phyloP scores from a whole-genome alignment of 2,113 vertebrate species.

The Ailurus styani region DNA sequence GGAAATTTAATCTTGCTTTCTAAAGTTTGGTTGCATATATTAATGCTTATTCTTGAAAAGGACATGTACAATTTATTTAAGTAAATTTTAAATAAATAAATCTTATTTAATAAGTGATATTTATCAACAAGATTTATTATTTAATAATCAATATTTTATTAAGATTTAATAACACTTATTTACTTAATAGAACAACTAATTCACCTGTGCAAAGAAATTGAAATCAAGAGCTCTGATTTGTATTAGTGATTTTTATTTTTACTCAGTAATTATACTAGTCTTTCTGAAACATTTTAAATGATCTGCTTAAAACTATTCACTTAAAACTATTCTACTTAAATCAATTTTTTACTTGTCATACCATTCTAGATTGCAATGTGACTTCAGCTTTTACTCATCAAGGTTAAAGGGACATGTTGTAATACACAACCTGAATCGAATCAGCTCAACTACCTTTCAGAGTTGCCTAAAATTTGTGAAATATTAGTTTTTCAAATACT shows the following conservation, averaged over 20 bases:
- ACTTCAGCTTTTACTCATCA: background rate
- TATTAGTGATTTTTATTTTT: background rate
- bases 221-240: conserved; percentile 12
- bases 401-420: background rate
- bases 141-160: background rate
- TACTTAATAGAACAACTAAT: background rate
- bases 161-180: background rate
- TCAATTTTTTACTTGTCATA: background rate
- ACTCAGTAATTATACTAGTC: background rate
- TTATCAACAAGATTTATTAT: background rate
- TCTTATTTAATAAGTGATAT: background rate
- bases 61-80: background rate
- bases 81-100: background rate
- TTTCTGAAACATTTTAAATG: conserved; percentile 34
- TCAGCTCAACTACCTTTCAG: background rate
- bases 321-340: background rate
- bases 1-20: background rate
- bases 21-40: background rate
- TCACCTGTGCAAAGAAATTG: background rate
- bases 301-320: conserved; percentile 20
- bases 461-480: conserved; percentile 1
- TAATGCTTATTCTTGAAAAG: conserved; percentile 10
- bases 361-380: background rate
- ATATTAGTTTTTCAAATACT: background rate
- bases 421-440: background rate